Evolutionary conservation across 23 tunicate genomes (phyloP).

Genomic region (Oikopleura dioica): DNA sequence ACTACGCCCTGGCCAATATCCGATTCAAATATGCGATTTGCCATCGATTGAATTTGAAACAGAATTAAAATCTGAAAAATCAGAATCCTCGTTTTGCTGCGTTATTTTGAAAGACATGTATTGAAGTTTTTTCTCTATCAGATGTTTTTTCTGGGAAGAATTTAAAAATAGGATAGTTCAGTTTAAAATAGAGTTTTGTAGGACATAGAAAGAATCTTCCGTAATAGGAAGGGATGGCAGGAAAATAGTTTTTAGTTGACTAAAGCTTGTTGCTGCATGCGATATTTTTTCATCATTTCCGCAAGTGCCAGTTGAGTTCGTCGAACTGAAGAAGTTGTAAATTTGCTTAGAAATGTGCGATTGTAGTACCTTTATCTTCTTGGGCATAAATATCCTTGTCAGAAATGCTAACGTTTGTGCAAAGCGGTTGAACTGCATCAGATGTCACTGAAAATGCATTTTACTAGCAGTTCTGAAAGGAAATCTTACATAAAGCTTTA

Average conservation of each 20-base stretch:
- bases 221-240: not conserved
- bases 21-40: not conserved
- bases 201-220: not conserved
- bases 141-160: too few relatives aligned
- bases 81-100: too few relatives aligned
- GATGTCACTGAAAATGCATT: not conserved
- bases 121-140: too few relatives aligned
- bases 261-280: not conserved
- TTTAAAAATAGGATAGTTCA: too few relatives aligned
- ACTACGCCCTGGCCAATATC: slow-evolving; percentile 14
- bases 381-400: not conserved
- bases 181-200: too few relatives aligned
- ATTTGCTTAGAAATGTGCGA: not conserved
- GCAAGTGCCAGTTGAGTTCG: not conserved
- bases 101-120: too few relatives aligned
- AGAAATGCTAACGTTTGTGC: not conserved
- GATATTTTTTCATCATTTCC: not conserved
- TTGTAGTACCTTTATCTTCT: not conserved
- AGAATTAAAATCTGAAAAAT: too few relatives aligned
- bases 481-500: not conserved
- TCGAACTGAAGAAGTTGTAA: not conserved
- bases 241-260: not conserved
- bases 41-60: not conserved
- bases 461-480: not conserved
- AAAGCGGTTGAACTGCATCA: not conserved